Percentiles rank a stretch among this genome's conserved stretches.
Conservation (phyloP, 2,888 invertebrate genomes). For the Cantharis flavilabris region DNA sequence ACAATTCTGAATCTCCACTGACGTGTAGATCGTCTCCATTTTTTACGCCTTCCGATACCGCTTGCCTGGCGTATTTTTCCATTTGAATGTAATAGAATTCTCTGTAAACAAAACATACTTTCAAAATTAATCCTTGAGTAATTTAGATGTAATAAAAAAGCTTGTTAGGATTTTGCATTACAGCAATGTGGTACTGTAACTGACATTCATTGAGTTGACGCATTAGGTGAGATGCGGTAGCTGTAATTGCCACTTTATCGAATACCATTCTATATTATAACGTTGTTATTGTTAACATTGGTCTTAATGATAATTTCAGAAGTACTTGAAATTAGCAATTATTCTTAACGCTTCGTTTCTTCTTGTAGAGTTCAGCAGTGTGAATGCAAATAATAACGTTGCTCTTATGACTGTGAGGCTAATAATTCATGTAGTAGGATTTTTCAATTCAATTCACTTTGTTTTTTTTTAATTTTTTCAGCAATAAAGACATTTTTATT, state of each 20-base stretch:
- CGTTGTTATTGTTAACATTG: slow-evolving; percentile 21
- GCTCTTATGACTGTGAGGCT: slow-evolving; percentile 1
- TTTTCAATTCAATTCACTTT: not conserved
- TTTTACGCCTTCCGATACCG: slow-evolving; percentile 95
- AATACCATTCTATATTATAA: slow-evolving; percentile 43
- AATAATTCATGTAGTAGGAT: not conserved
- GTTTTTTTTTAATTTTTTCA: not conserved
- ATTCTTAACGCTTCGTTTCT: slow-evolving; percentile 36
- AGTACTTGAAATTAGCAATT: slow-evolving; percentile 41
- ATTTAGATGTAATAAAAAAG: not conserved
- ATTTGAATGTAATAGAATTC: slow-evolving; percentile 99
- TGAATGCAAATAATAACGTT: slow-evolving; percentile 1
- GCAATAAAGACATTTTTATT: not conserved
- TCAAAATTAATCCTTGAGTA: slow-evolving; percentile 9
- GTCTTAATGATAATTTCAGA: slow-evolving; percentile 18
- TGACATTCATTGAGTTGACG: slow-evolving; percentile 26
- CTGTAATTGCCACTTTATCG: slow-evolving; percentile 49
- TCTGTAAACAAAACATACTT: slow-evolving; percentile 67
- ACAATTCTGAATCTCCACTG: slow-evolving; percentile 94
- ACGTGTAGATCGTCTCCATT: slow-evolving; percentile 92
- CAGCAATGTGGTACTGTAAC: slow-evolving; percentile 13
- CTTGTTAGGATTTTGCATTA: not conserved
- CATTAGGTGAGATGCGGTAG: slow-evolving; percentile 33
- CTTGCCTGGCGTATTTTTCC: slow-evolving; percentile 99
- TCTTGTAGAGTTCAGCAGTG: not conserved